Evolutionary conservation across 2,888 invertebrate genomes (phyloP).

Genomic region (Agonopterix heracliana): DNA sequence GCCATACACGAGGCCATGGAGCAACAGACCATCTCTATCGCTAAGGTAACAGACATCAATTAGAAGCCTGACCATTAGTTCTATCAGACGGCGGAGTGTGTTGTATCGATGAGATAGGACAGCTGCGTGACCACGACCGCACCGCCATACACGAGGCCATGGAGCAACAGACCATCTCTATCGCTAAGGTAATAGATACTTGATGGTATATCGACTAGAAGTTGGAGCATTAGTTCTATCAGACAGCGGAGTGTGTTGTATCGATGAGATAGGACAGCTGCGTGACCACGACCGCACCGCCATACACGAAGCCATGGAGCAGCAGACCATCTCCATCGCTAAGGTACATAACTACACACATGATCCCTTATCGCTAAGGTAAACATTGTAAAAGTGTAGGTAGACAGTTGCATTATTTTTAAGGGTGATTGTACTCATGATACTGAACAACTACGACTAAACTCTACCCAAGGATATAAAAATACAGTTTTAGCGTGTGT

Average conservation of each 20-base stretch:
- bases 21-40: no score
- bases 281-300: no score
- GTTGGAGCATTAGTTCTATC: conserved; percentile 92
- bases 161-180: conserved; percentile 95
- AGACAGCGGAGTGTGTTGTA: conserved; percentile 93
- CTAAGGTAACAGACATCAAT: no score
- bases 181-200: conserved; percentile 82
- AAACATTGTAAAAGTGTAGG: no score
- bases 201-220: conserved; percentile 82
- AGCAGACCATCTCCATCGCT: conserved; percentile 94
- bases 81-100: conserved; percentile 93
- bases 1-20: no score
- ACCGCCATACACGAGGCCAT: conserved; percentile 94
- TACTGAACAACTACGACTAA: no score
- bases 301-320: conserved; percentile 97
- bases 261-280: conserved; percentile 93
- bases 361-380: no score
- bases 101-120: conserved; percentile 94
- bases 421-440: no score
- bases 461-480: no score
- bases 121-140: conserved; percentile 88
- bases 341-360: conserved; percentile 77
- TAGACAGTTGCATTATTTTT: background rate
- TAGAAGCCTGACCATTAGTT: conserved; percentile 93
- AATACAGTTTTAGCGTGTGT: no score